Conservation (phyloP, 64 coral and sea anemone species). For the Exaiptasia diaphana region DNA sequence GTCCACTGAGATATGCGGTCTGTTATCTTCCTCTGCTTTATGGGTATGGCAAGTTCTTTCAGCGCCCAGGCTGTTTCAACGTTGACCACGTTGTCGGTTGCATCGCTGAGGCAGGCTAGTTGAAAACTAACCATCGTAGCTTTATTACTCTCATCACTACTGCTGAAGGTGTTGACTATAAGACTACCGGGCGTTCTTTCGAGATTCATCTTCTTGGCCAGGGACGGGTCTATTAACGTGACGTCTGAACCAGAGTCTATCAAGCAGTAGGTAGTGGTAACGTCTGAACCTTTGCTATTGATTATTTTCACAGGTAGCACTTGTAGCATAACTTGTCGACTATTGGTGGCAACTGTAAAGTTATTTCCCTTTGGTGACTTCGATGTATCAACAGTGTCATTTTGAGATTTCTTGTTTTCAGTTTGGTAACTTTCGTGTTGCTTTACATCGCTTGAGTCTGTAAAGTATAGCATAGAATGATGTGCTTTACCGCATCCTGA, state of each 20-base stretch:
- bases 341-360: not conserved
- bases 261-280: slow-evolving; percentile 9
- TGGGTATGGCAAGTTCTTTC: slow-evolving; percentile 12
- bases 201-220: not conserved
- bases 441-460: not conserved
- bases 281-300: not conserved
- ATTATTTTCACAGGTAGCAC: slow-evolving; percentile 11
- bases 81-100: not conserved
- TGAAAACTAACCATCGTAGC: not conserved
- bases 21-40: not conserved
- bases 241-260: slow-evolving; percentile 26
- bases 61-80: not conserved
- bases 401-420: not conserved
- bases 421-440: slow-evolving; percentile 4
- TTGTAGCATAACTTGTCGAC: slow-evolving; percentile 8
- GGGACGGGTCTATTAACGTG: slow-evolving; percentile 10
- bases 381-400: too few species aligned
- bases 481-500: slow-evolving; percentile 20
- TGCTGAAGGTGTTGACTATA: not conserved
- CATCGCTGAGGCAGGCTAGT: slow-evolving; percentile 7
- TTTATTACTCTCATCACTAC: not conserved
- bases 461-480: slow-evolving; percentile 15
- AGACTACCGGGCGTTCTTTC: not conserved
- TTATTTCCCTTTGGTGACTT: not conserved
- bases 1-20: not conserved